Evolutionary conservation across 2,797 vertebrate genomes (phyloP).

Genomic region (Morus bassanus): DNA sequence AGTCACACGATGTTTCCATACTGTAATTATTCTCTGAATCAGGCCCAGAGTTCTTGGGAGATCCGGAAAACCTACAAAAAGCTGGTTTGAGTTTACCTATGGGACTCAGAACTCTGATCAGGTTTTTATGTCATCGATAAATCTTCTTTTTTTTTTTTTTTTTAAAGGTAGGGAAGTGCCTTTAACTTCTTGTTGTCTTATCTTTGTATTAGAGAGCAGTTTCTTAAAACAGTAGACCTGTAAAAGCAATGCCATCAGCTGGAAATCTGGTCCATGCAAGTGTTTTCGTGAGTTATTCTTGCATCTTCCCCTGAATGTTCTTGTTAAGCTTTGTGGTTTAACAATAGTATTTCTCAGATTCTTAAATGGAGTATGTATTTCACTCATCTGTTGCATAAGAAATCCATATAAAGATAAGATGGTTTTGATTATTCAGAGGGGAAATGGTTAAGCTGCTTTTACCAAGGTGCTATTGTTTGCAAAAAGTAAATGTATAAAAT

Average conservation of each 20-base stretch:
- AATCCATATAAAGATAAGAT: not conserved
- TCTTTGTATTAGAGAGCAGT: not conserved
- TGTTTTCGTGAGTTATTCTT: not conserved
- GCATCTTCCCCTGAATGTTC: not conserved
- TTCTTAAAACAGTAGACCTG: not conserved
- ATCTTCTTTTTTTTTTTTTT: not conserved
- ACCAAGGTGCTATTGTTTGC: not conserved
- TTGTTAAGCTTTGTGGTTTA: conserved; percentile 12
- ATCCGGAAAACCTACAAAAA: conserved; percentile 14
- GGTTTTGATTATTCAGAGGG: not conserved
- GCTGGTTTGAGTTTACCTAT: not conserved
- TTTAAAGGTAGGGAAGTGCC: not conserved
- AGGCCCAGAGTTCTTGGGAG: conserved; percentile 30
- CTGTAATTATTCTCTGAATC: conserved; percentile 41
- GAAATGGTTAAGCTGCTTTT: conserved; percentile 11
- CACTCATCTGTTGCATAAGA: not conserved
- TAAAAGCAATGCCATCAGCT: not conserved
- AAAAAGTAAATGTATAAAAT: not conserved
- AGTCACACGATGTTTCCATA: conserved; percentile 55
- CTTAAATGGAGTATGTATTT: not conserved
- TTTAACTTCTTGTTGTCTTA: not conserved
- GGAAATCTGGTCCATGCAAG: not conserved
- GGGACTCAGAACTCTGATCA: not conserved
- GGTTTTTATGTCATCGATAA: not conserved
- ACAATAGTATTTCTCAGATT: not conserved